phyloP scores from a whole-genome alignment of 2,113 vertebrate species.

The Pogonocichla stellata region DNA sequence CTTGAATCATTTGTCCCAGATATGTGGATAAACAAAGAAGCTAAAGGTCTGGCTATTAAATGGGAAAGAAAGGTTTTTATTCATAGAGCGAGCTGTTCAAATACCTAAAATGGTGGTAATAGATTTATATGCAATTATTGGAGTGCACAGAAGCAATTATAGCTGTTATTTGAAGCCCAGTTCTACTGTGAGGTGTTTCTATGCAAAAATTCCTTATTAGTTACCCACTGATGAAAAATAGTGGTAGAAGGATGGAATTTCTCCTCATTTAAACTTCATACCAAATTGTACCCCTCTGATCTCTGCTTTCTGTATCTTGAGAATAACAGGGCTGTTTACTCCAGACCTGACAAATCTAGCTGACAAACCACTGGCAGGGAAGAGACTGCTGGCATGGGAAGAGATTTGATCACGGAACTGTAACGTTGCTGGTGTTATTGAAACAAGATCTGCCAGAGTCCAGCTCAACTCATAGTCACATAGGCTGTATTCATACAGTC shows the following conservation, averaged over 20 bases:
- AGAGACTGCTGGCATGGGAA: neutral
- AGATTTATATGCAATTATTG: constrained; percentile 50
- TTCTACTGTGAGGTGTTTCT: neutral
- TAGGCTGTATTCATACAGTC: neutral
- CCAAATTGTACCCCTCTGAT: neutral
- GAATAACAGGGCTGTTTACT: neutral
- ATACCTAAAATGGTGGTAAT: constrained; percentile 30
- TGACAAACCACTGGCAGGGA: neutral
- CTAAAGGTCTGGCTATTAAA: constrained; percentile 54
- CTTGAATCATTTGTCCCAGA: constrained; percentile 29
- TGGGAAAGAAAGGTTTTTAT: neutral
- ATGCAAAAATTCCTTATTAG: neutral
- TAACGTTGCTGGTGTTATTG: neutral
- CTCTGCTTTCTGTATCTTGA: neutral
- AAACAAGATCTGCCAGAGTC: neutral
- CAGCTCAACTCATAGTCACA: neutral
- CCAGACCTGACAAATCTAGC: neutral
- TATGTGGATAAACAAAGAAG: constrained; percentile 14
- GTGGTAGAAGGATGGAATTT: constrained; percentile 1
- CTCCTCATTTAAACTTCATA: neutral
- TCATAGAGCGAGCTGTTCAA: neutral
- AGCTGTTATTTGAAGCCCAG: neutral
- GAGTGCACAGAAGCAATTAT: constrained; percentile 44
- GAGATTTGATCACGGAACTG: neutral
- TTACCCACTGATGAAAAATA: neutral